Evolutionary conservation across 2,888 invertebrate species (phyloP), one percentile per base, ranked within the genome.

Genomic region (Drymonia ruficornis): DNA sequence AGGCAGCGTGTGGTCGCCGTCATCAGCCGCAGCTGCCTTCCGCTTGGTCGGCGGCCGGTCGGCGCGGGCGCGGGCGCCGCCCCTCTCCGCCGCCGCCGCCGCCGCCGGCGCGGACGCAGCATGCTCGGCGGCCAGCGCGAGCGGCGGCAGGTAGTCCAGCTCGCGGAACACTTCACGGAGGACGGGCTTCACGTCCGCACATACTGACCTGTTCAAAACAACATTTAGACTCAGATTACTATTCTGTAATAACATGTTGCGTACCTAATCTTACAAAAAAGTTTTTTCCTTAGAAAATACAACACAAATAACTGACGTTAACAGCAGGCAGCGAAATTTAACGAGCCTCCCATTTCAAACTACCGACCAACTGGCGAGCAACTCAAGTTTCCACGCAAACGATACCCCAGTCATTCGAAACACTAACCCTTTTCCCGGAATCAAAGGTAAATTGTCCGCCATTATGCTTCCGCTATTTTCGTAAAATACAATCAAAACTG

Each of bases 151-250:
- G 54, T 56, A 65, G 53, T 82, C 78, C 9, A 76, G 50, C 19
- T 80, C 82, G 0, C 83, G 76, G 64, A 89, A 87, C 45, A 87
- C 85, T 13, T 76, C 75, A 4, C 86, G 78, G 1, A 89, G 75
- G 2, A 88, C 77, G 0, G 74, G 67, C 0, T 84, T 71, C 19
- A 88, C 86, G 53, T 88, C 86, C 1, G 72, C 63, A 28, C 87
- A 86, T 29, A 80, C 52, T 2, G 74, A 73, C 6, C 83, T 81
- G 55, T 28, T 52, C n/a, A 5, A 13, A 28, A n/a, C 28, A 38
- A 50, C 8, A n/a, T n/a, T n/a, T n/a, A n/a, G n/a, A n/a, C n/a
- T n/a, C n/a, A n/a, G n/a, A n/a, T n/a, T n/a, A n/a, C n/a, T n/a
- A n/a, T n/a, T n/a, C n/a, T n/a, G n/a, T n/a, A n/a, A n/a, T n/a